Conservation (phyloP, 2,888 invertebrate genomes). For the Chymomyza procnemis region DNA sequence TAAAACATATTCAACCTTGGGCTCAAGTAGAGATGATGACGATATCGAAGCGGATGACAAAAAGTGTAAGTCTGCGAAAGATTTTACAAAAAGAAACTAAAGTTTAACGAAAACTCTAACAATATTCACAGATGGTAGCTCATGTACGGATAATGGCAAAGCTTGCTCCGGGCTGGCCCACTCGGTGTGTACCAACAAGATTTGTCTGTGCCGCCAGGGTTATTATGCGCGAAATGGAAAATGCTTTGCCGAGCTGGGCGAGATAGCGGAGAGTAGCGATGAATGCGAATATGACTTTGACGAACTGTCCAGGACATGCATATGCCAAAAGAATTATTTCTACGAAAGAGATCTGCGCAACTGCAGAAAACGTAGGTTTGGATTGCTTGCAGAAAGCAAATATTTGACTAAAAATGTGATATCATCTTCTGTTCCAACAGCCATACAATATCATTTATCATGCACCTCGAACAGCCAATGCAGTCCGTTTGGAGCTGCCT, state of each 20-base stretch:
- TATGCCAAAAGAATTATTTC: conserved; percentile 76
- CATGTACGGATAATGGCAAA: conserved; percentile 71
- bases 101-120: too few species aligned
- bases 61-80: conserved; percentile 68
- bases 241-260: conserved; percentile 78
- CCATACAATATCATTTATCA: conserved; percentile 72
- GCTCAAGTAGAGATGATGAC: conserved; percentile 76
- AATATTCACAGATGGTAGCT: conserved; percentile 75
- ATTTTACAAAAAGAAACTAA: too few species aligned
- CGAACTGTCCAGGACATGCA: conserved; percentile 69
- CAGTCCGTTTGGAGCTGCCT: conserved; percentile 76
- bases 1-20: conserved; percentile 74
- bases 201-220: conserved; percentile 75
- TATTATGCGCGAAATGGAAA: conserved; percentile 72
- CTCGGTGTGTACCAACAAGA: conserved; percentile 74
- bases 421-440: conserved; percentile 32
- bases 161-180: conserved; percentile 72
- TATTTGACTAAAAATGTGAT: not conserved
- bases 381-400: not conserved
- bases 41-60: conserved; percentile 67
- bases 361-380: conserved; percentile 76
- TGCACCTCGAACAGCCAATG: conserved; percentile 77
- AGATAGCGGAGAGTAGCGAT: conserved; percentile 74
- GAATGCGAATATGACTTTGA: conserved; percentile 75
- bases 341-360: conserved; percentile 73